These are phyloP conservation scores for Coreoperca whiteheadi DNA, from an alignment of 2,113 vertebrate genomes.

Conservation along the genomic window DNA sequence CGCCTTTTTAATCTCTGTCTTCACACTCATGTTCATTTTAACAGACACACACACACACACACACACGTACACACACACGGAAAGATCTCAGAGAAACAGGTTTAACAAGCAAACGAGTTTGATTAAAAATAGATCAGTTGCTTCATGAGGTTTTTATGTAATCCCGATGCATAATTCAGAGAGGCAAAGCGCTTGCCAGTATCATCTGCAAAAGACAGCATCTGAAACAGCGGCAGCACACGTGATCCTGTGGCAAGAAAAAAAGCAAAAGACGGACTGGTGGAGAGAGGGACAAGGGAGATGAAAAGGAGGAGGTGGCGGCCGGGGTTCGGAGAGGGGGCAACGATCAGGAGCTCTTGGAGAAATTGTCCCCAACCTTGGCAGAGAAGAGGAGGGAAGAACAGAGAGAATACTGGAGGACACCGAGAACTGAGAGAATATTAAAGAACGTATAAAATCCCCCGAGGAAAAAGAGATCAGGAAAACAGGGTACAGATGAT, in stretches of 20 bases:
- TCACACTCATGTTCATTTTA: constrained; percentile 48
- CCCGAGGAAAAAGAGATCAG: constrained; percentile 50
- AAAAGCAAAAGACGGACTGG: constrained; percentile 6
- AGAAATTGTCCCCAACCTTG: constrained; percentile 42
- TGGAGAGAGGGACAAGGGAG: constrained; percentile 17
- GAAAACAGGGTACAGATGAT: constrained; percentile 64
- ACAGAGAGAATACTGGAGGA: constrained; percentile 69
- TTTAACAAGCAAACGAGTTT: constrained; percentile 74
- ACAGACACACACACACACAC: constrained; percentile 20
- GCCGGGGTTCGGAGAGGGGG: constrained; percentile 10
- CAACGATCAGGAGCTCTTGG: constrained; percentile 48
- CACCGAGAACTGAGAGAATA: constrained; percentile 74
- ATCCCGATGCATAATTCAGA: constrained; percentile 83
- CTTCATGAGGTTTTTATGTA: constrained; percentile 78
- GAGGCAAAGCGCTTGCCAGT: constrained; percentile 75
- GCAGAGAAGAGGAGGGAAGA: constrained; percentile 31
- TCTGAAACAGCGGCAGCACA: constrained; percentile 37
- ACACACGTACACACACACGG: background rate
- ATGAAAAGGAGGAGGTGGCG: constrained; percentile 47
- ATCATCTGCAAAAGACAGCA: constrained; percentile 71
- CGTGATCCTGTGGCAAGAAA: constrained; percentile 42
- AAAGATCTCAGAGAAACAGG: constrained; percentile 72
- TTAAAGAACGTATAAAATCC: constrained; percentile 67
- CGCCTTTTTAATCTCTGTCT: constrained; percentile 38
- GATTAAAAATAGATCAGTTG: constrained; percentile 84